These are phyloP conservation scores for Ciconia stormi DNA, from an alignment of 2,113 vertebrate genomes.

Conservation along the genomic window DNA sequence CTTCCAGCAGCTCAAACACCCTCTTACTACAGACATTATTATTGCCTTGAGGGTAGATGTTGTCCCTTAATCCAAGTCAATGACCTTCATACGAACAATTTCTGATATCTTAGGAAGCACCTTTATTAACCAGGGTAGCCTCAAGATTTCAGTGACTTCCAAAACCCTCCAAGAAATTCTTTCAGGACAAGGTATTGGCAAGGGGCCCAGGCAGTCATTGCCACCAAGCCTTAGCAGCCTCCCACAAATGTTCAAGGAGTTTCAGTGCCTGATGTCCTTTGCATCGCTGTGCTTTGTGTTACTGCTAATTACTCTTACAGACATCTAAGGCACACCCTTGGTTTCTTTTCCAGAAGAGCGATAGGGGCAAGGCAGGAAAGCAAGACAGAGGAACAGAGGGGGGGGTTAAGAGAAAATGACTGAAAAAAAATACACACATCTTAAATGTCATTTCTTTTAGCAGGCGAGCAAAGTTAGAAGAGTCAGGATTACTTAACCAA, in stretches of 20 bases:
- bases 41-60: neutral
- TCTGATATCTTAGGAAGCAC: neutral
- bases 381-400: accelerated
- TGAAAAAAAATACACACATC: neutral
- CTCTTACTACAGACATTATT: neutral
- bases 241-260: neutral
- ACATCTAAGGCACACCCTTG: neutral
- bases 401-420: neutral
- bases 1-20: neutral
- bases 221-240: neutral
- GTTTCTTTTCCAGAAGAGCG: neutral
- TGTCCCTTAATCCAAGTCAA: neutral
- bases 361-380: neutral
- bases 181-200: neutral
- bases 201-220: neutral
- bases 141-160: neutral
- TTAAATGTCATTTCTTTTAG: neutral
- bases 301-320: neutral
- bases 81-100: neutral
- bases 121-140: neutral
- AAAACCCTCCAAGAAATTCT: neutral
- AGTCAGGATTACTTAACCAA: neutral
- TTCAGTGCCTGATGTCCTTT: neutral
- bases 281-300: accelerated
- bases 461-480: neutral